Percentiles rank a stretch among this genome's conserved stretches.
Conservation (phyloP, 2,113 vertebrate genomes). For the Ursus arctos region DNA sequence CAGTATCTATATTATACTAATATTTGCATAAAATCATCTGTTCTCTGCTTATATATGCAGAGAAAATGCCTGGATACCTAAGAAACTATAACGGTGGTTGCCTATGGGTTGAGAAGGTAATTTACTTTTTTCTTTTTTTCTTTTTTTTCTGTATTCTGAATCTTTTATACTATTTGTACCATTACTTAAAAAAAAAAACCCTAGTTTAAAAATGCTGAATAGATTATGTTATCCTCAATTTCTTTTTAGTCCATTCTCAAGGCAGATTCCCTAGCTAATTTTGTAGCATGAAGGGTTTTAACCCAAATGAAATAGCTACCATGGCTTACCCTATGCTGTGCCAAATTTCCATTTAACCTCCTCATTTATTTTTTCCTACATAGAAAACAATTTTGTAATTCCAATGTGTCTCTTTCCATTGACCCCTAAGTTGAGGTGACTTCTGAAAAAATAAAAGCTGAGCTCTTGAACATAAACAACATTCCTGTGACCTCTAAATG, state of each 20-base stretch:
- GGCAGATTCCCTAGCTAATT: constrained; percentile 26
- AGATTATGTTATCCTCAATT: background rate
- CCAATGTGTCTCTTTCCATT: constrained; percentile 39
- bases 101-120: background rate
- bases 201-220: background rate
- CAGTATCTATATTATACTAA: background rate
- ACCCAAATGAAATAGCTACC: constrained; percentile 20
- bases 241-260: constrained; percentile 34
- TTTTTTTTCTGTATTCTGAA: background rate
- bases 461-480: constrained; percentile 57
- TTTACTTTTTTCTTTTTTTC: background rate
- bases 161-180: background rate
- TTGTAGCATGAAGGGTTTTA: constrained; percentile 36
- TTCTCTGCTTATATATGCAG: background rate
- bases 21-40: background rate
- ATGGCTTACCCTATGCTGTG: background rate
- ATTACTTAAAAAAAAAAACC: background rate
- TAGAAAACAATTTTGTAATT: constrained; percentile 23
- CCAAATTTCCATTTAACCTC: constrained; percentile 55
- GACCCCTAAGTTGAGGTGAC: constrained; percentile 16
- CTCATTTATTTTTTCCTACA: background rate
- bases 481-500: constrained; percentile 33
- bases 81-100: constrained; percentile 49
- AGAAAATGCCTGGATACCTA: constrained; percentile 23
- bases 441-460: constrained; percentile 50